Conservation (phyloP, 2,797 vertebrate species). For the Manis crassicaudata region DNA sequence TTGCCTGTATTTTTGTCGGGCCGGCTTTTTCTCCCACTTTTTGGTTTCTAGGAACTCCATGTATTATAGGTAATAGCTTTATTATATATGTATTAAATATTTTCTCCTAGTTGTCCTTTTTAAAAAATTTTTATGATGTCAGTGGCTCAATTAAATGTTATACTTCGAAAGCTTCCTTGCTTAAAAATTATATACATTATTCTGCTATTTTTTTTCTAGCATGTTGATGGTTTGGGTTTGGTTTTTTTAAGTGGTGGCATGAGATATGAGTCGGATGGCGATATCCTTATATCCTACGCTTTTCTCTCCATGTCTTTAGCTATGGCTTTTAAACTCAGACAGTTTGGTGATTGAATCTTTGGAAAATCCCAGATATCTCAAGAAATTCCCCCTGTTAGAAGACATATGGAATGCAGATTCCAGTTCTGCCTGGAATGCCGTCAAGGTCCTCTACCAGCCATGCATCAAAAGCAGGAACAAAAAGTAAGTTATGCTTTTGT, state of each 20-base stretch:
- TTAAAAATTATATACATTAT: slow-evolving; percentile 8
- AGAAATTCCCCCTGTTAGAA: slow-evolving; percentile 83
- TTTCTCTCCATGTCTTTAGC: slow-evolving; percentile 84
- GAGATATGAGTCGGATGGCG: not conserved
- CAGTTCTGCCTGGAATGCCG: slow-evolving; percentile 84
- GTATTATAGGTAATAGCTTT: not conserved
- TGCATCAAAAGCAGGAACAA: slow-evolving; percentile 89
- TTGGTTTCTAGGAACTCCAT: not conserved
- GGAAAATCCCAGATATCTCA: slow-evolving; percentile 74
- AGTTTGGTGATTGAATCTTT: slow-evolving; percentile 90
- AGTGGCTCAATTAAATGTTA: not conserved
- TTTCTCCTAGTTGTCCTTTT: slow-evolving; percentile 19
- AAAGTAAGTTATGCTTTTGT: slow-evolving; percentile 89
- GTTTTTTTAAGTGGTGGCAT: not conserved
- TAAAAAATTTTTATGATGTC: not conserved
- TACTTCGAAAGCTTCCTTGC: not conserved
- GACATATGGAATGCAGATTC: slow-evolving; percentile 71
- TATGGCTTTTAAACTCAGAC: slow-evolving; percentile 97
- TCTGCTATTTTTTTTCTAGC: not conserved
- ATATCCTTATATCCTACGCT: slow-evolving; percentile 10
- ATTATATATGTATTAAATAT: not conserved
- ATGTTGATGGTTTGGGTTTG: not conserved
- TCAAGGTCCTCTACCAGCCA: slow-evolving; percentile 94
- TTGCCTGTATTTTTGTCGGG: not conserved
- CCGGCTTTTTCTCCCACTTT: not conserved